Evolutionary conservation across 2,888 invertebrate species (phyloP), one percentile per base, ranked within the genome.

Genomic region (Trichacis sp.): DNA sequence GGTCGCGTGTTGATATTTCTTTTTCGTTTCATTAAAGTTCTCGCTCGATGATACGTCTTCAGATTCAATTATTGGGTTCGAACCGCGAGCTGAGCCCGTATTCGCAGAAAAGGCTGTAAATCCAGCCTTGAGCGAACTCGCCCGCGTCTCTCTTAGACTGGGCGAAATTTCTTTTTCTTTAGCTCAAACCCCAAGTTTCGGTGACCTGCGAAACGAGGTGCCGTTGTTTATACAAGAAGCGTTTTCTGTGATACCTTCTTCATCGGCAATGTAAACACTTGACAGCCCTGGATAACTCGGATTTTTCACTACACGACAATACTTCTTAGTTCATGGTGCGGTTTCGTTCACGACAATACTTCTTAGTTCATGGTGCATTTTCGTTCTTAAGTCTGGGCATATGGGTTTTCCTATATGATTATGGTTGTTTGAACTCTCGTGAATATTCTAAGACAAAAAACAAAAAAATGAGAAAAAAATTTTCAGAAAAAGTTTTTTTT

Each of bases 101-200:
- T 84, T 84, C 84, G 79, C 83, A 83, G 80, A 80, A 76, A 84
- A 82, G 79, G 83, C 81, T 84, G 82, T 83, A 84, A 84, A 82
- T 79, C 82, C 76, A 77, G 83, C 84, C 83, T 80, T 75, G 73
- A 82, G 84, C 83, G 78, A 78, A 74, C 71, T 77, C 71, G 75
- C 74, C 63, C 61, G 69, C 77, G 76, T 73, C 72, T 75, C 76
- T 71, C 76, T 64, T 71, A 72, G 73, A 69, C 76, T 70, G 64
- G 70, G 71, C 74, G 77, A 78, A 78, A 79, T 79, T 77, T 78
- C 76, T 78, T 74, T 74, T 77, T 70, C 51, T 46, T 54, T 19
- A 59, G 54, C 48, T 24, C 64, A 58, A 55, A 42, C 64, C 66
- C 68, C 50, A 59, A 60, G 30, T 12, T 61, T 58, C 80, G 79